Base-by-base conservation (phyloP, 2,888 invertebrate species). In the Neocrepidodera transversa region DNA sequence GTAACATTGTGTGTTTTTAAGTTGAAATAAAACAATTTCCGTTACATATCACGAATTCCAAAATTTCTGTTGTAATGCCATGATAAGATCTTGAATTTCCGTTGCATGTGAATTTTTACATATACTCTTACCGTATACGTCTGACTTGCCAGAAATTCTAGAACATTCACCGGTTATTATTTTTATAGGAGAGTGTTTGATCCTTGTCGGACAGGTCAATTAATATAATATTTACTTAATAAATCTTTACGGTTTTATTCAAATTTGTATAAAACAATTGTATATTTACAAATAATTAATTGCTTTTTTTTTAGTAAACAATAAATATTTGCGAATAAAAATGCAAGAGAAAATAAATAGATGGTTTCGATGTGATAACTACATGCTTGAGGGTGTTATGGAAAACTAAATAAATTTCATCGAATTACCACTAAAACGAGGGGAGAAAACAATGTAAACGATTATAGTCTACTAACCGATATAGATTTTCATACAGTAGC, bases 81-180 rank as follows among this genome's bases (percentile, higher is more conserved):
- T n/a, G 54, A 60, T 47, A 60, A 60, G 30, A 45, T 45, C 45
- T 45, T 45, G 16, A 45, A 45, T 45, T 45, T 45, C 45, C 45
- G 45, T 45, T 45, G 45, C 45, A 45, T 45, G 45, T 45, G 45
- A 14, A 16, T 13, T 45, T 45, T 45, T 45, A 45, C 45, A 45
- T 45, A 45, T 14, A 45, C 45, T 45, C n/a, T 16, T 14, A 14
- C 14, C 14, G 45, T 7, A 26, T 23, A 26, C 23, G 16, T 28
- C 13, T 45, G 45, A 45, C 45, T 45, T 26, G 45, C 28, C 14
- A 14, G 23, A 45, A 43, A 23, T 14, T 13, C 28, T 28, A 11
- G 20, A 5, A 28, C 45, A 45, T 23, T 45, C 2, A 45, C 28
- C 45, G 8, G 16, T 38, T 38, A 38, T 38, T 16, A 32, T 32